Conservation (phyloP, 1,140 invertebrate genomes). For the Epicauta chinensis region DNA sequence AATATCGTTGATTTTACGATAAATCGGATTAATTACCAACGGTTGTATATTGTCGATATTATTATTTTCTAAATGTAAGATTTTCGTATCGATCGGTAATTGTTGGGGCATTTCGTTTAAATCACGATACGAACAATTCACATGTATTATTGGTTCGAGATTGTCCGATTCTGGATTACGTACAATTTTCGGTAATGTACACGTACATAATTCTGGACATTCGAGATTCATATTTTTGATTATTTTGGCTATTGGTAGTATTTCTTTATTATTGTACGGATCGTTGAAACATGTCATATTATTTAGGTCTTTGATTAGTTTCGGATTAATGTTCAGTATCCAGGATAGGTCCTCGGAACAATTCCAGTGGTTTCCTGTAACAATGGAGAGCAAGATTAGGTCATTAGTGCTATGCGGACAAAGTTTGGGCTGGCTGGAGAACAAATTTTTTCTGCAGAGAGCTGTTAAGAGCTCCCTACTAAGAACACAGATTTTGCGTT, state of each 20-base stretch:
- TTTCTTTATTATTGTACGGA: conserved; percentile 46
- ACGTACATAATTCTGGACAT: conserved; percentile 38
- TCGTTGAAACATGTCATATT: conserved; percentile 45
- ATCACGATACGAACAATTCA: conserved; percentile 50
- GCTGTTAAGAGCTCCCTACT: too few species aligned
- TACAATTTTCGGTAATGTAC: conserved; percentile 45
- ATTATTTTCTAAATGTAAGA: conserved; percentile 50
- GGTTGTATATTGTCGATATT: conserved; percentile 37
- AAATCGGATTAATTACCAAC: conserved; percentile 58
- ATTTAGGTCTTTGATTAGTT: conserved; percentile 46
- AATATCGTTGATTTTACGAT: conserved; percentile 59
- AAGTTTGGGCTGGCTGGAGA: too few species aligned
- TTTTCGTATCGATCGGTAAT: conserved; percentile 52
- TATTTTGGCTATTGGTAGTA: conserved; percentile 50
- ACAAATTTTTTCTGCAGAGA: too few species aligned
- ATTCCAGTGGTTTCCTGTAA: conserved; percentile 55
- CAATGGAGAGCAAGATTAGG: conserved; percentile 15
- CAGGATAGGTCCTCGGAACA: conserved; percentile 51
- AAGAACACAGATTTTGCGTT: too few species aligned
- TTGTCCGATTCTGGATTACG: conserved; percentile 37
- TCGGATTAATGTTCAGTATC: conserved; percentile 45
- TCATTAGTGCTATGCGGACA: too few species aligned
- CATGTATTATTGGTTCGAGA: conserved; percentile 45
- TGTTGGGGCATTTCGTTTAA: conserved; percentile 47
- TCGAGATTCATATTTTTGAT: conserved; percentile 37